Percentiles rank a stretch among this genome's conserved stretches.
These are phyloP conservation scores for Lepeophtheirus nordmannii DNA, from an alignment of 2,888 invertebrate genomes.

Conservation along the genomic window DNA sequence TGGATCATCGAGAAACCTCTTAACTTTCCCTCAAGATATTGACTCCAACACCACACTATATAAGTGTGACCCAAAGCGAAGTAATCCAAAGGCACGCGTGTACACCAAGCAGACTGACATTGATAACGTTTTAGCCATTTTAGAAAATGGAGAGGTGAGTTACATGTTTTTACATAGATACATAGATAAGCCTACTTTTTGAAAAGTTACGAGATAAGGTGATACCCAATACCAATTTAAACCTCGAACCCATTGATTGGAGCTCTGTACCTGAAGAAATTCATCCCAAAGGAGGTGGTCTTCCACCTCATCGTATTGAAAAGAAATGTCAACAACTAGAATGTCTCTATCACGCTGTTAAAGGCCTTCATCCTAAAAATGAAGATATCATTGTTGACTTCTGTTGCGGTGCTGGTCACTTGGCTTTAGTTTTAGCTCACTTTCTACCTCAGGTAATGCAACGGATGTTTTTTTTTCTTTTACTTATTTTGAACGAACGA, in stretches of 20 bases:
- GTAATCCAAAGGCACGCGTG: slow-evolving; percentile 53
- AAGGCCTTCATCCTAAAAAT: not conserved
- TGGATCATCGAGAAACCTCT: not conserved
- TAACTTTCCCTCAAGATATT: not conserved
- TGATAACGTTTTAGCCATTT: slow-evolving; percentile 35
- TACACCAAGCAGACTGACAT: slow-evolving; percentile 63
- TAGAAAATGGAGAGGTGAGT: slow-evolving; percentile 2
- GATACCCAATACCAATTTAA: not conserved
- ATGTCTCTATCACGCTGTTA: slow-evolving; percentile 53
- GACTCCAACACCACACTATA: slow-evolving; percentile 39
- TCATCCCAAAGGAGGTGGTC: slow-evolving; percentile 49
- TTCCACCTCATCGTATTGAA: slow-evolving; percentile 54
- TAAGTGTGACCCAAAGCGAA: slow-evolving; percentile 58
- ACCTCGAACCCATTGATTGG: slow-evolving; percentile 9
- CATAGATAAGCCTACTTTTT: too few relatives aligned
- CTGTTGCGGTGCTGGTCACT: slow-evolving; percentile 83
- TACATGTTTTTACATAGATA: too few relatives aligned
- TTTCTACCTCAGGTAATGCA: slow-evolving; percentile 44
- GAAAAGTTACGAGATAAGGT: not conserved
- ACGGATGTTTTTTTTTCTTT: not conserved
- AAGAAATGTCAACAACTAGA: slow-evolving; percentile 74
- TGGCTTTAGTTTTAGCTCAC: slow-evolving; percentile 68
- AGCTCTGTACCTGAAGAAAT: slow-evolving; percentile 10
- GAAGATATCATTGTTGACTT: slow-evolving; percentile 70
- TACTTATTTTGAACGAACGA: not conserved